Conservation (phyloP, 1,140 invertebrate genomes). For the Bombus pascuorum region DNA sequence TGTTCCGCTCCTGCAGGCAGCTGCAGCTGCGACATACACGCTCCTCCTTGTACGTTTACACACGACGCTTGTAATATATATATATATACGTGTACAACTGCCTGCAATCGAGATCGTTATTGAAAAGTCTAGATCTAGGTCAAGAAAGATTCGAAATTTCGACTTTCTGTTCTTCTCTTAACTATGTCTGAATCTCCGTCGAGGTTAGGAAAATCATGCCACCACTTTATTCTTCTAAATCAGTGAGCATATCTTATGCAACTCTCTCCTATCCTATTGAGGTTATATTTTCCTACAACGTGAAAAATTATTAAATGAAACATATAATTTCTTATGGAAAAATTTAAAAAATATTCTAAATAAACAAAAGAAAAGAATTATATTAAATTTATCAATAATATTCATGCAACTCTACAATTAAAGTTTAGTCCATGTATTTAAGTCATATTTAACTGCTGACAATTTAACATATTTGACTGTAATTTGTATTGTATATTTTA, state of each 20-base stretch:
- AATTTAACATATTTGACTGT: too few relatives aligned
- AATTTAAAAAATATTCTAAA: neutral
- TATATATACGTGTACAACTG: conserved; percentile 3
- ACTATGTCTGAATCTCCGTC: neutral
- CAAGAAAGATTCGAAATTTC: conserved; percentile 1
- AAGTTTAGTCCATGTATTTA: too few relatives aligned
- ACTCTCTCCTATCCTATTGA: neutral
- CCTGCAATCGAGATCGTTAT: conserved; percentile 23
- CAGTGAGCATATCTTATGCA: neutral
- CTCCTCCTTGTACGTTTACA: conserved; percentile 37
- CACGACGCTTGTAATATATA: conserved; percentile 21
- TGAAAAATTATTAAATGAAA: neutral
- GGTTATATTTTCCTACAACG: neutral
- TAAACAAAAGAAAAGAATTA: neutral
- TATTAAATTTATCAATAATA: too few relatives aligned
- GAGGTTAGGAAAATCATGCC: neutral
- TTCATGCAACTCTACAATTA: too few relatives aligned
- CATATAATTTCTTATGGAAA: too few relatives aligned
- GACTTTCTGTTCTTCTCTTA: neutral
- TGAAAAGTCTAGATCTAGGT: conserved; percentile 40
- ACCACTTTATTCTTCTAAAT: neutral
- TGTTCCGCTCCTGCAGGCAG: conserved; percentile 72
- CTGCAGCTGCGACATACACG: conserved; percentile 71
- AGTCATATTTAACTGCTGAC: too few relatives aligned
- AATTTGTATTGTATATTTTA: too few relatives aligned